Conservation (phyloP, 2,113 vertebrate species). For the Eleginops maclovinus region DNA sequence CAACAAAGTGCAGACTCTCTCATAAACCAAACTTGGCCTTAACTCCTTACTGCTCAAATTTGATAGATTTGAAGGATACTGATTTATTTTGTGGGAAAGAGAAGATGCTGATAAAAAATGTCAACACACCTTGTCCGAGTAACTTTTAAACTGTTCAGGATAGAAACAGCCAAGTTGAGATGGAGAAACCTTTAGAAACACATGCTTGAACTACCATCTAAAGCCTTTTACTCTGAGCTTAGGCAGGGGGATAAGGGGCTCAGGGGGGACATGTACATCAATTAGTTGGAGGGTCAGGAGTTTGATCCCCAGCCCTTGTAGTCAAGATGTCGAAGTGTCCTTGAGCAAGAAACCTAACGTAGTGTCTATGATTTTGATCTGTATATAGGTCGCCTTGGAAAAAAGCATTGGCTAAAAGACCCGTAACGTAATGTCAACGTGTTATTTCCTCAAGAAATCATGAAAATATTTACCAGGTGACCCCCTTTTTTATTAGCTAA, state of each 20-base stretch:
- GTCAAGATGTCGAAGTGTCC: too few species aligned
- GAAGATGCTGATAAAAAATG: background rate
- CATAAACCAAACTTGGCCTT: background rate
- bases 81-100: background rate
- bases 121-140: too few species aligned
- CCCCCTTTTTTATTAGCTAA: background rate
- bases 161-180: background rate
- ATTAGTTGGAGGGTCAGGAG: too few species aligned
- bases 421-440: too few species aligned
- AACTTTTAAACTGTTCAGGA: background rate
- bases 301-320: too few species aligned
- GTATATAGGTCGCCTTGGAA: too few species aligned
- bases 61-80: background rate
- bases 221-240: background rate
- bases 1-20: constrained; percentile 23
- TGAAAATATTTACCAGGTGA: background rate
- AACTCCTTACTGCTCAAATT: background rate
- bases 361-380: too few species aligned
- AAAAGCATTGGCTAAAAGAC: too few species aligned
- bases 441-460: too few species aligned
- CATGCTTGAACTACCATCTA: background rate
- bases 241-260: background rate
- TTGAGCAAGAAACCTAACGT: too few species aligned
- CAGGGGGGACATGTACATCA: too few species aligned
- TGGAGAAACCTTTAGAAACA: background rate